Percentiles rank a stretch among this genome's conserved stretches.
Evolutionary conservation across 2,797 vertebrate genomes (phyloP).

Genomic region (Cheracebus regulus): DNA sequence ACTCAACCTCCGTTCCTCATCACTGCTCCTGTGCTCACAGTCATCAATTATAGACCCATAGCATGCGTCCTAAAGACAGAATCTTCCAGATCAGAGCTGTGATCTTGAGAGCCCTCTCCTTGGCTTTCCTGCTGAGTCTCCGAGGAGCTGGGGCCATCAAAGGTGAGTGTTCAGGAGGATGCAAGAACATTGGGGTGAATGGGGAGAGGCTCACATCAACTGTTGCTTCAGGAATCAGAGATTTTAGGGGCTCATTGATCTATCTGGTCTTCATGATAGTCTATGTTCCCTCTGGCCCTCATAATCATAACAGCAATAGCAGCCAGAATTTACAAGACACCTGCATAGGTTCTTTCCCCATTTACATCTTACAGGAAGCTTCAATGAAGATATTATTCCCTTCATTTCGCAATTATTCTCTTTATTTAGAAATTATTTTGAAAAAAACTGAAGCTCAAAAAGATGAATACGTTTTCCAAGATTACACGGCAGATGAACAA

Average conservation of each 20-base stretch:
- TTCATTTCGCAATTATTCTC: not conserved
- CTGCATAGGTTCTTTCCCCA: not conserved
- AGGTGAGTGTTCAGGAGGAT: not conserved
- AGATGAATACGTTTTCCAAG: not conserved
- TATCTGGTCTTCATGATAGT: not conserved
- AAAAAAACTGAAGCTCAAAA: not conserved
- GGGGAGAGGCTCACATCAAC: rapidly evolving
- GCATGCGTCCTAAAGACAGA: not conserved
- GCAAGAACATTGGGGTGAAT: rapidly evolving
- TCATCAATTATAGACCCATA: not conserved
- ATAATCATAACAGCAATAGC: not conserved
- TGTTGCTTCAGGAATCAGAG: not conserved
- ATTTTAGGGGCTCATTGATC: not conserved
- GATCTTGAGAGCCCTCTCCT: not conserved
- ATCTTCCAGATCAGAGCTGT: not conserved
- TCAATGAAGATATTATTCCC: not conserved
- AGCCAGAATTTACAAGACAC: rapidly evolving
- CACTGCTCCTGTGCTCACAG: not conserved
- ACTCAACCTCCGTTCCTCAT: not conserved
- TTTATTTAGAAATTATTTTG: not conserved
- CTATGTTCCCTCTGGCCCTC: not conserved
- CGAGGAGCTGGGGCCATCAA: not conserved
- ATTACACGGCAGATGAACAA: too few species aligned
- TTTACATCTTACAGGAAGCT: not conserved
- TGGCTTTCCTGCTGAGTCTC: slow-evolving; percentile 38